Conservation (phyloP, 2,797 vertebrate genomes). For the Pantherophis alleghaniensis region DNA sequence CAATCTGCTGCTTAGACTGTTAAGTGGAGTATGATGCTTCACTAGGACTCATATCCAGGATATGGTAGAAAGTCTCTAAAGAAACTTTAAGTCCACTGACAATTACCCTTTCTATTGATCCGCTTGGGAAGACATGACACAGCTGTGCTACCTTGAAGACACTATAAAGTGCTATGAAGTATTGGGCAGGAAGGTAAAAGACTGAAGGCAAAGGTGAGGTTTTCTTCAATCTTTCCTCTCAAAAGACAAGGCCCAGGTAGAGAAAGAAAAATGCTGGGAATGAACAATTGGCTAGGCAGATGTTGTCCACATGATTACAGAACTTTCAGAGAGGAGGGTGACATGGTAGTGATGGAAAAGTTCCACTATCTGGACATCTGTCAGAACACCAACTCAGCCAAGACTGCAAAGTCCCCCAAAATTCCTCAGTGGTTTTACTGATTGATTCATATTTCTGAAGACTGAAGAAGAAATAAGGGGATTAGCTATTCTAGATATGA, state of each 20-base stretch:
- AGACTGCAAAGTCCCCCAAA: not conserved
- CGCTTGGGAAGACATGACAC: not conserved
- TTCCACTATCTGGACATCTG: not conserved
- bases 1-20: not conserved
- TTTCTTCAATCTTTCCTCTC: not conserved
- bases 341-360: not conserved
- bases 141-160: not conserved
- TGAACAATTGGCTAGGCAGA: not conserved
- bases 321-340: not conserved
- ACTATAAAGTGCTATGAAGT: not conserved
- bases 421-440: not conserved
- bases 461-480: not conserved
- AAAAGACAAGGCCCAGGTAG: not conserved
- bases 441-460: not conserved
- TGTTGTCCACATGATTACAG: not conserved
- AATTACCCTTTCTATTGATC: not conserved
- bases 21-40: not conserved
- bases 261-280: not conserved
- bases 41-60: not conserved
- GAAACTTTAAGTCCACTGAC: not conserved
- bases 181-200: not conserved
- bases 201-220: not conserved
- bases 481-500: not conserved
- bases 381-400: not conserved
- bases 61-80: not conserved